Evolutionary conservation across 2,797 vertebrate species (phyloP), one percentile per base, ranked within the genome.

Genomic region (Hirundo rustica): DNA sequence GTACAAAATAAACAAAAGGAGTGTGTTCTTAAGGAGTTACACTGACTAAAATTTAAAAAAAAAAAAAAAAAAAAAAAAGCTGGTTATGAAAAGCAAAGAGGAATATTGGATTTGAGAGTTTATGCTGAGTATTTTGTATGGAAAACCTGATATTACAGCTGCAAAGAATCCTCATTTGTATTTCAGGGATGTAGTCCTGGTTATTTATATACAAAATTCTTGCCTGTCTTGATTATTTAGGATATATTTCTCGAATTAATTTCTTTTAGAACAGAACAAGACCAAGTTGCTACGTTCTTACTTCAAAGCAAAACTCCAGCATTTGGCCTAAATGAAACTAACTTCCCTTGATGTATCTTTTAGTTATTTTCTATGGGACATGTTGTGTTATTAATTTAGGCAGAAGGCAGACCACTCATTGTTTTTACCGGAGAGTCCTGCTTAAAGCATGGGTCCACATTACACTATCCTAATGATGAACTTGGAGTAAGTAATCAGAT

Each of bases 381-480:
- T 81, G 27, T 61, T 78, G 61, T 79, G 74, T 74, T 88, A 84
- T 91, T 96, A 91, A 95, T 93, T 95, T 94, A 87, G 74, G 64
- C 74, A 93, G 73, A 87, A 93, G 51, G 66, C 82, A 88, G 67
- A 74, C 71, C 23, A 79, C 30, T 90, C 40, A 67, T 92, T 92
- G 66, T 89, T 92, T 94, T 82, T 45, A 36, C 42, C 65, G 64
- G 7, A 50, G 47, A 82, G 64, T 82, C 72, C 85, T 88, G 48
- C 79, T 79, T 84, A 57, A 67, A 93, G 51, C 48, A 65, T 47
- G 34, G 50, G 42, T 64, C 66, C 53, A 65, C 13, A 42, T 75
- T 57, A 45, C 32, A 30, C n/a, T 81, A 60, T 82, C 61, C 57
- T 40, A n/a, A 25, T 51, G 53, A 71, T 71, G 73, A 78, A 42